Evolutionary conservation across 2,113 vertebrate genomes (phyloP).

Genomic region (Capreolus pygargus): DNA sequence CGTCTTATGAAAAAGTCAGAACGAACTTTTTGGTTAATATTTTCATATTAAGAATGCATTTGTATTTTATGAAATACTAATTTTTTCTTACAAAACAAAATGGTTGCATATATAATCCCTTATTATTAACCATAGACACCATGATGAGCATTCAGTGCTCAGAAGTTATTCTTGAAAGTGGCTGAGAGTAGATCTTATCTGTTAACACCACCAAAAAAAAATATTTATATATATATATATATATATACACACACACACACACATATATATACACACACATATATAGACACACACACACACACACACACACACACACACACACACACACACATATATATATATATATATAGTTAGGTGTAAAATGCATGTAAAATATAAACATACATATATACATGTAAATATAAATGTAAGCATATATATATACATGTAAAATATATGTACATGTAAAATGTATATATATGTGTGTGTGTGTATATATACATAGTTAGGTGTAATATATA

Average conservation of each 20-base stretch:
- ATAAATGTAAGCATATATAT: too few relatives aligned
- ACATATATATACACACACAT: too few relatives aligned
- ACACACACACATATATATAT: neutral
- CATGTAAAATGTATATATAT: neutral
- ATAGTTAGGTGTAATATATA: neutral
- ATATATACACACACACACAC: rapidly evolving
- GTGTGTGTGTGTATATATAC: too few relatives aligned
- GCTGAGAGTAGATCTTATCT: neutral
- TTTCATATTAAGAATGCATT: neutral
- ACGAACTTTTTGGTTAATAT: neutral
- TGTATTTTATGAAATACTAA: neutral
- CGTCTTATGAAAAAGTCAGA: rapidly evolving
- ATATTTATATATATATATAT: neutral
- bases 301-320: rapidly evolving
- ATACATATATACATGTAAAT: too few relatives aligned
- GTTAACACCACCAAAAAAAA: neutral
- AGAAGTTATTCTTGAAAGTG: neutral
- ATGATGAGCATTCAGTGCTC: neutral
- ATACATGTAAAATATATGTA: too few relatives aligned
- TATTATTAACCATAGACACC: neutral
- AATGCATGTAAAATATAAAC: neutral
- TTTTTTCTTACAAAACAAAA: neutral
- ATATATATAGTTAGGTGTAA: neutral
- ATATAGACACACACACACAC: rapidly evolving
- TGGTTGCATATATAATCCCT: too few relatives aligned